These are phyloP conservation scores for Ctenopoma kingsleyae DNA, from an alignment of 2,797 vertebrate species.

Conservation along the genomic window DNA sequence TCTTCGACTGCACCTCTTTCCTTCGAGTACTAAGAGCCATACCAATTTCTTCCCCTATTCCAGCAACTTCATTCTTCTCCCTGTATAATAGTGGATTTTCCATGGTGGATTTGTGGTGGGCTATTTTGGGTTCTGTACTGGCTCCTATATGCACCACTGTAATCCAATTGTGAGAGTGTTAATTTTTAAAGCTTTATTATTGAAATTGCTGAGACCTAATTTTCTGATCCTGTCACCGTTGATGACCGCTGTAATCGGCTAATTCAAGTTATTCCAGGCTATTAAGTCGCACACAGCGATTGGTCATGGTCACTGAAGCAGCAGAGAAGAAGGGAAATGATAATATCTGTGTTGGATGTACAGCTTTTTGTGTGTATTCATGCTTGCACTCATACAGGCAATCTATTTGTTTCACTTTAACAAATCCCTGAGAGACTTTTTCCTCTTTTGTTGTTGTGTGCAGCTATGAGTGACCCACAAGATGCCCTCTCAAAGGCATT, in stretches of 20 bases:
- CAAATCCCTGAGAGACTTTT: constrained; percentile 27
- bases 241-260: constrained; percentile 76
- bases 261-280: constrained; percentile 80
- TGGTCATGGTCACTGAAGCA: constrained; percentile 60
- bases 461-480: constrained; percentile 18
- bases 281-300: constrained; percentile 71
- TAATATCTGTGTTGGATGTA: constrained; percentile 39
- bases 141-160: constrained; percentile 70
- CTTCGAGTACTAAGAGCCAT: constrained; percentile 56
- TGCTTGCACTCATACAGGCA: constrained; percentile 15
- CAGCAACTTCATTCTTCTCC: constrained; percentile 74
- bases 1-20: constrained; percentile 62
- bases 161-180: constrained; percentile 84
- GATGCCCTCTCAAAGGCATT: constrained; percentile 37
- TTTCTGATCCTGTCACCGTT: constrained; percentile 78
- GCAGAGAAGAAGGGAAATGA: constrained; percentile 28
- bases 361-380: constrained; percentile 22
- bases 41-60: constrained; percentile 56
- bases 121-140: constrained; percentile 73
- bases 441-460: not conserved
- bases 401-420: constrained; percentile 47
- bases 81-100: constrained; percentile 81
- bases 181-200: constrained; percentile 86
- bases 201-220: constrained; percentile 84
- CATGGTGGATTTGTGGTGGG: constrained; percentile 77